Conservation (phyloP, 2,797 vertebrate genomes). For the Hylomyscus alleni region DNA sequence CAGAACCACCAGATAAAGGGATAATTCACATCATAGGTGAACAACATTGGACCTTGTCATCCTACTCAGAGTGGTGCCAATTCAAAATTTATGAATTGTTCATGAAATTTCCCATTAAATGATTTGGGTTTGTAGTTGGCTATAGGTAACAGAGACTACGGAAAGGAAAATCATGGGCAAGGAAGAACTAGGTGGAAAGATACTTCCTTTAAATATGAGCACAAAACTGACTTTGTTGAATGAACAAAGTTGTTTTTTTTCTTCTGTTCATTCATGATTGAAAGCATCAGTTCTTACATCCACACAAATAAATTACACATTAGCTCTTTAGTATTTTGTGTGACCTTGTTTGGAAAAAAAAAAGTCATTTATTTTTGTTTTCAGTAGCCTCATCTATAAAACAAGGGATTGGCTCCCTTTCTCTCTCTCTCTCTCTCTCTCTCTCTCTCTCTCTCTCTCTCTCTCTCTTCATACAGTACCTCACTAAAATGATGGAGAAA, state of each 20-base stretch:
- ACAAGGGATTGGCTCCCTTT: background rate
- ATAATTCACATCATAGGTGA: background rate
- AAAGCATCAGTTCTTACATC: background rate
- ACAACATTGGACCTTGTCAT: background rate
- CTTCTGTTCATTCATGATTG: constrained; percentile 60
- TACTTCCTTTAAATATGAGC: constrained; percentile 41
- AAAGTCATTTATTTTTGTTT: constrained; percentile 41
- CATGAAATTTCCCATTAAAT: constrained; percentile 27
- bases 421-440: background rate
- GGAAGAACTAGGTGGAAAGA: background rate
- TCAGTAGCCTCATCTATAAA: constrained; percentile 55
- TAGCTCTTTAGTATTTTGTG: constrained; percentile 21
- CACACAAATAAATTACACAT: constrained; percentile 52
- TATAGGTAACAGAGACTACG: background rate
- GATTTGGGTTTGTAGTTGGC: background rate
- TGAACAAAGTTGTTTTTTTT: constrained; percentile 18
- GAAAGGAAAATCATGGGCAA: constrained; percentile 10
- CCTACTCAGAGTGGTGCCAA: background rate
- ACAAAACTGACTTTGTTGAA: constrained; percentile 45
- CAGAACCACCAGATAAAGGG: background rate
- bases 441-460: background rate
- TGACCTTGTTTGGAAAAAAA: constrained; percentile 36
- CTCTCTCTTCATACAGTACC: background rate
- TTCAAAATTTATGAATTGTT: background rate
- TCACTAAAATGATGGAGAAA: constrained; percentile 57